Conservation (phyloP, 2,888 invertebrate species). For the Dyspetes luteomarginatus region DNA sequence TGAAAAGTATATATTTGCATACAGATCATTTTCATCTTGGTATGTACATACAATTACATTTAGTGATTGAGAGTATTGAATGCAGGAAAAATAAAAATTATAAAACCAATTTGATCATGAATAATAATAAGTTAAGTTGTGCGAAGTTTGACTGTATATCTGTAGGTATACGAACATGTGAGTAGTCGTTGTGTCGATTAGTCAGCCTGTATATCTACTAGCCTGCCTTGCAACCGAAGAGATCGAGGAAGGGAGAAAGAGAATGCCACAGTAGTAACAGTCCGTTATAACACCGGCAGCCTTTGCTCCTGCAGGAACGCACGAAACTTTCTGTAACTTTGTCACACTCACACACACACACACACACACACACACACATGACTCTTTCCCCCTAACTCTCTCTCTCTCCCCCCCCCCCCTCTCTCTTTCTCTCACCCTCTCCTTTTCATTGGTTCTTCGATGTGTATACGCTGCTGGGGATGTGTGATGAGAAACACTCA, state of each 20-base stretch:
- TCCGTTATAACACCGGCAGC: slow-evolving; percentile 41
- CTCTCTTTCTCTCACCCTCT: not conserved
- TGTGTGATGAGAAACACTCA: slow-evolving; percentile 17
- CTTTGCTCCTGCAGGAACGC: slow-evolving; percentile 16
- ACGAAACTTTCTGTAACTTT: slow-evolving; percentile 43
- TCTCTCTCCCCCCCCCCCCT: slow-evolving; percentile 3
- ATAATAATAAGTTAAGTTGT: not conserved
- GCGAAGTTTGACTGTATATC: too few relatives aligned
- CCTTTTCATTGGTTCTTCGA: slow-evolving; percentile 21
- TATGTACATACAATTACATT: too few relatives aligned
- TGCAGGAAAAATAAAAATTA: too few relatives aligned
- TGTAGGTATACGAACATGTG: not conserved
- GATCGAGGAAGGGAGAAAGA: slow-evolving; percentile 17
- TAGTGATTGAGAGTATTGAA: too few relatives aligned
- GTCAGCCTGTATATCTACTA: slow-evolving; percentile 36
- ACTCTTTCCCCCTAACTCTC: slow-evolving; percentile 1
- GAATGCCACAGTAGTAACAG: slow-evolving; percentile 49
- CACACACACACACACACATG: not conserved
- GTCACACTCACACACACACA: slow-evolving; percentile 1
- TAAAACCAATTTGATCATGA: too few relatives aligned
- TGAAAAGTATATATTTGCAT: too few relatives aligned
- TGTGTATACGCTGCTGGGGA: not conserved
- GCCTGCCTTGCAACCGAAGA: slow-evolving; percentile 22
- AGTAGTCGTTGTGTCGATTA: slow-evolving; percentile 56
- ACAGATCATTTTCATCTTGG: too few relatives aligned